Evolutionary conservation across 1,140 invertebrate species (phyloP).

Genomic region (Drosophila sp.): DNA sequence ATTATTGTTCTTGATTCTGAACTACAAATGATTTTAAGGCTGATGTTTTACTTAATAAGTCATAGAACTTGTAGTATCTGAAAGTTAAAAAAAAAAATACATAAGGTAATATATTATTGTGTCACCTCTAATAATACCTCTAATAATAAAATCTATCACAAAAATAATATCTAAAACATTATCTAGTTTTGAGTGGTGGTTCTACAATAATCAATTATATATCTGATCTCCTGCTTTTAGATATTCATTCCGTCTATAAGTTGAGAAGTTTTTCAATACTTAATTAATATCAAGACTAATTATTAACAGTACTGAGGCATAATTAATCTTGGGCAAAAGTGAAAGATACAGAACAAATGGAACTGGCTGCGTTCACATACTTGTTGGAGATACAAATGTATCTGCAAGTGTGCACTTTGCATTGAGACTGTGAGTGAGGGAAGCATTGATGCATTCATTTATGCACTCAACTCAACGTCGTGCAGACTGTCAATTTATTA

Average conservation of each 20-base stretch:
- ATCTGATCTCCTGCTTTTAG: not conserved
- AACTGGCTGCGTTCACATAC: constrained; percentile 13
- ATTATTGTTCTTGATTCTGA: too few relatives aligned
- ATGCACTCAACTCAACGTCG: constrained; percentile 29
- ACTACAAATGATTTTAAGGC: too few relatives aligned
- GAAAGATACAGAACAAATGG: constrained; percentile 7
- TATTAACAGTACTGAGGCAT: not conserved
- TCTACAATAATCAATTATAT: not conserved
- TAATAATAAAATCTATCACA: too few relatives aligned
- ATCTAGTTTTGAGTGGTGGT: too few relatives aligned
- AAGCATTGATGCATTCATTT: constrained; percentile 40
- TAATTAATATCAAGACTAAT: constrained; percentile 17
- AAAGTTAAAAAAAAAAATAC: too few relatives aligned
- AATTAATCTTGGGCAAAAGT: constrained; percentile 31
- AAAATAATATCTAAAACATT: too few relatives aligned
- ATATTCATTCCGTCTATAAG: not conserved
- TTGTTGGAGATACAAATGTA: constrained; percentile 30
- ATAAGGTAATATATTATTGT: too few relatives aligned
- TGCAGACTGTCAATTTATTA: constrained; percentile 50
- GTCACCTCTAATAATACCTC: too few relatives aligned
- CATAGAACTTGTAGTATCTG: too few relatives aligned
- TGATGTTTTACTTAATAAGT: too few relatives aligned
- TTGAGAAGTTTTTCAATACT: not conserved
- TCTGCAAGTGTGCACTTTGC: constrained; percentile 23
- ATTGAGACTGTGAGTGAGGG: constrained; percentile 5